Base-by-base conservation (phyloP, 2,113 vertebrate genomes). In the Riparia riparia region DNA sequence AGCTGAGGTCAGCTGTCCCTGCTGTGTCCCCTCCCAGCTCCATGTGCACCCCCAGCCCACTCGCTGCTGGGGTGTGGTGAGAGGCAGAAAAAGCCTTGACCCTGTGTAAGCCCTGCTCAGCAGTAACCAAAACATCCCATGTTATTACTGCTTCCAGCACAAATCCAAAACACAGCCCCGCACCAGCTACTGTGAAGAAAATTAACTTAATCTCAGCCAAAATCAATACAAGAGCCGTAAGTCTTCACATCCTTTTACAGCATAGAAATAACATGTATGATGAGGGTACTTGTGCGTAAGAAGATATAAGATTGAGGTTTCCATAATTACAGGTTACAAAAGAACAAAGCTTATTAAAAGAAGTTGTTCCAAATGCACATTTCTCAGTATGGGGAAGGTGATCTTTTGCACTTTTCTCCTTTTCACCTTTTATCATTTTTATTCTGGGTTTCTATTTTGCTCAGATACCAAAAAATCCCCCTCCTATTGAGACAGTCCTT, bases 61-160 rank as follows among this genome's bases (percentile, higher is more conserved):
- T 68, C 0, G 0, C 29, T 50, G 70, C 8, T 31, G 26, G 12
- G 9, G 4, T 50, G 53, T 5, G 7, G 3, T 41, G 63, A 72
- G 57, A 7, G 41, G 53, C 20, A 34, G 51, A 49, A 45, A 29
- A 82, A 28, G 22, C 60, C n/a, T 56, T 60, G 60, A 15, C 26
- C n/a, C 61, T 61, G 37, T 58, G 57, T 25, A 9, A 79, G 31
- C 44, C 2, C 83, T 57, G 80, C 60, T 89, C 71, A 82, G 47
- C 71, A 26, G 3, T 39, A 32, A 51, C 7, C 0, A 57, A 49
- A 94, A 57, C 31, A 86, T 56, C 42, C 60, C n/a, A 4, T 28
- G 21, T 56, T 61, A 61, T n/a, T n/a, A 16, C 31, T 70, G 37
- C 63, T 53, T 58, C 6, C 66, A 86, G 16, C 57, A 85, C 34